phyloP scores from a whole-genome alignment of 2,888 invertebrate species.

The Pseudococcus longispinus region DNA sequence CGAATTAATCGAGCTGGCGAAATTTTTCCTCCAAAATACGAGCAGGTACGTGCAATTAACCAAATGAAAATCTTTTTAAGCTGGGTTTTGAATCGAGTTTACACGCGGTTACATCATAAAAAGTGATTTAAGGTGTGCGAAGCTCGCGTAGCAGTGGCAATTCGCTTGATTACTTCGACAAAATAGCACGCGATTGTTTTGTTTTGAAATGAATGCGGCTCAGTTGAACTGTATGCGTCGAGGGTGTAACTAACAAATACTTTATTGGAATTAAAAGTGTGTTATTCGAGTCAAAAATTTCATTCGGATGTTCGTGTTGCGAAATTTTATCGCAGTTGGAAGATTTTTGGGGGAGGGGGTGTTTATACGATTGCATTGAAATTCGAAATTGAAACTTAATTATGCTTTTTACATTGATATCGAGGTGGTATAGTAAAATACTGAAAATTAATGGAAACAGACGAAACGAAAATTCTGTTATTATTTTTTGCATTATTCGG shows the following conservation, averaged over 20 bases:
- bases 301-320: background rate
- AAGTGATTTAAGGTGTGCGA: constrained; percentile 23
- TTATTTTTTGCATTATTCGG: too few species aligned
- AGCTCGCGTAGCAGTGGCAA: background rate
- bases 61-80: constrained; percentile 9
- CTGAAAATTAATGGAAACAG: too few species aligned
- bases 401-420: too few species aligned
- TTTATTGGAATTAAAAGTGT: background rate
- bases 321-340: background rate
- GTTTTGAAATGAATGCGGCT: background rate
- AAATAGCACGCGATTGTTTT: constrained; percentile 20
- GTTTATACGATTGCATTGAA: too few species aligned
- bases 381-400: too few species aligned
- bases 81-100: background rate
- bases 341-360: too few species aligned
- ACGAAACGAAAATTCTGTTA: too few species aligned
- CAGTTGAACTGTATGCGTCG: background rate
- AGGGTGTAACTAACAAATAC: background rate
- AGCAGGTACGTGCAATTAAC: constrained; percentile 10
- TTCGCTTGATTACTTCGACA: constrained; percentile 34
- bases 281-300: background rate
- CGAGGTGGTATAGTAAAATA: too few species aligned
- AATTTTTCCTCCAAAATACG: background rate
- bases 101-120: constrained; percentile 24
- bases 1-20: background rate